Evolutionary conservation across 2,888 invertebrate genomes (phyloP).

Genomic region (Hemithea aestivaria): DNA sequence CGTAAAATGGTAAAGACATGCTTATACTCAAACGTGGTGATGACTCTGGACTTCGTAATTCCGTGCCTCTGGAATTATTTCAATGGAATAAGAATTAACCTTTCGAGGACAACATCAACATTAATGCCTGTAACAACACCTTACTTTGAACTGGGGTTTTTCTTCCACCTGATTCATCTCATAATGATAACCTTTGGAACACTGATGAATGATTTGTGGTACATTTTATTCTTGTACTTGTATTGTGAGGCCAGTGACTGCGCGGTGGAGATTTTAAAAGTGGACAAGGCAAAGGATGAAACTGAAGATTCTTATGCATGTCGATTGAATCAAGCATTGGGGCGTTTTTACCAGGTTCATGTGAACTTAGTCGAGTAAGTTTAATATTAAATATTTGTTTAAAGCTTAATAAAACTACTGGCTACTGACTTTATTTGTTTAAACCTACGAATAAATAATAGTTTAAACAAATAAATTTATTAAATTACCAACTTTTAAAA

Average conservation of each 20-base stretch:
- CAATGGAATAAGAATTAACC: slow-evolving; percentile 38
- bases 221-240: slow-evolving; percentile 44
- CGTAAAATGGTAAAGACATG: slow-evolving; percentile 31
- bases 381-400: slow-evolving; percentile 13
- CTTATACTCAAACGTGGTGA: slow-evolving; percentile 36
- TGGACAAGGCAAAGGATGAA: slow-evolving; percentile 20
- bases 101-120: slow-evolving; percentile 49
- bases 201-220: slow-evolving; percentile 51
- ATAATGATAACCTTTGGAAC: slow-evolving; percentile 38
- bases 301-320: slow-evolving; percentile 35
- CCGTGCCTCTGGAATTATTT: slow-evolving; percentile 45
- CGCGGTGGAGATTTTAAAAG: slow-evolving; percentile 34
- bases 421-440: too few relatives aligned
- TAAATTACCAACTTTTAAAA: too few relatives aligned
- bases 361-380: slow-evolving; percentile 45
- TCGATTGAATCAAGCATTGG: slow-evolving; percentile 40
- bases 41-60: slow-evolving; percentile 36
- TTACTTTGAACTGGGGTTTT: slow-evolving; percentile 49
- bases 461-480: too few relatives aligned
- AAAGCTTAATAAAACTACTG: too few relatives aligned
- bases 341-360: slow-evolving; percentile 44
- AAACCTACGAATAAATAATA: too few relatives aligned
- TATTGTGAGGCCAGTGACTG: slow-evolving; percentile 43
- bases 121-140: slow-evolving; percentile 56
- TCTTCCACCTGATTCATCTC: slow-evolving; percentile 46